Evolutionary conservation across 1,140 invertebrate genomes (phyloP).

Genomic region (Pinna nobilis): DNA sequence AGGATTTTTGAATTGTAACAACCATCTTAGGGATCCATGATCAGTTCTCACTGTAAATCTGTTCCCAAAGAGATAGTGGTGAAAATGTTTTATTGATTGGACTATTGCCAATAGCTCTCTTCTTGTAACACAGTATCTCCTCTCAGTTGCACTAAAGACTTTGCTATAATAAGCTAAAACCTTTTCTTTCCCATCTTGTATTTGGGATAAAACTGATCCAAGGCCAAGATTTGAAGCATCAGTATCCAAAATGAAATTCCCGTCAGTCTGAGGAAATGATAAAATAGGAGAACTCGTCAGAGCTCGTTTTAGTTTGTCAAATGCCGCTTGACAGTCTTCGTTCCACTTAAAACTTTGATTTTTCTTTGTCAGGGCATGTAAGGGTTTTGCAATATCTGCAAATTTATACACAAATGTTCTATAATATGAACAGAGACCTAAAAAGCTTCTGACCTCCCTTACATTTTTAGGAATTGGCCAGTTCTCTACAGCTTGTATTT

Average conservation of each 20-base stretch:
- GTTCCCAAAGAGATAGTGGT: slow-evolving; percentile 11
- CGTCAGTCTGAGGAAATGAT: not conserved
- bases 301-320: slow-evolving; percentile 48
- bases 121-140: slow-evolving; percentile 6
- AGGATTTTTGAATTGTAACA: slow-evolving; percentile 11
- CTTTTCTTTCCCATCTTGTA: slow-evolving; percentile 1
- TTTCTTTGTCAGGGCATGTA: not conserved
- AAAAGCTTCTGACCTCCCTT: slow-evolving; percentile 72
- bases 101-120: not conserved
- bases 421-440: slow-evolving; percentile 65
- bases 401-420: not conserved
- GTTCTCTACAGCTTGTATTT: slow-evolving; percentile 17
- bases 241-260: not conserved
- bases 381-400: not conserved
- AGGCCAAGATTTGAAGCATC: not conserved
- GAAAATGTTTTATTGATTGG: slow-evolving; percentile 16
- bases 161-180: slow-evolving; percentile 18
- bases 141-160: not conserved
- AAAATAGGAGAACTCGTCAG: not conserved
- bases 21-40: slow-evolving; percentile 3
- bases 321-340: slow-evolving; percentile 39
- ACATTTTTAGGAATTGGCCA: slow-evolving; percentile 54
- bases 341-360: not conserved
- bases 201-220: slow-evolving; percentile 10
- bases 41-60: slow-evolving; percentile 7